These are phyloP conservation scores for Diarsia brunnea DNA, from an alignment of 2,888 invertebrate species.

Conservation along the genomic window DNA sequence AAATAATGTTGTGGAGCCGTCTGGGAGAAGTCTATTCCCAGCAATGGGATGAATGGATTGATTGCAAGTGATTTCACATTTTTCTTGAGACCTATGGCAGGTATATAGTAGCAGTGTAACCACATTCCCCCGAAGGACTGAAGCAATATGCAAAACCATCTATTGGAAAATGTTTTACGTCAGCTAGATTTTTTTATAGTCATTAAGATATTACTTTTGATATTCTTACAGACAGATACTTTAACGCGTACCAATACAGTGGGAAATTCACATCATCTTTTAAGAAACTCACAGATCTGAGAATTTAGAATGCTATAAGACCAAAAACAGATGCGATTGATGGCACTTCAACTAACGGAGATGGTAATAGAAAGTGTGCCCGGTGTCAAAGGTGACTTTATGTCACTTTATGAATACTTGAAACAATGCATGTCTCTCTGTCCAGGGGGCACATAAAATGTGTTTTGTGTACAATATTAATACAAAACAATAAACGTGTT, in stretches of 20 bases:
- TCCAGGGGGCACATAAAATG: conserved; percentile 54
- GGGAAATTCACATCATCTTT: neutral
- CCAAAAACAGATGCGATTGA: conserved; percentile 9
- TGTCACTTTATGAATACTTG: conserved; percentile 42
- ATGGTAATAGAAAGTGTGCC: conserved; percentile 30
- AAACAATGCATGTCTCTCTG: conserved; percentile 50
- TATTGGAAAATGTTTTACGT: neutral
- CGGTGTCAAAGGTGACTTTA: conserved; percentile 53
- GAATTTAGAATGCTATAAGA: neutral
- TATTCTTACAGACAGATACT: neutral
- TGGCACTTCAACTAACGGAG: neutral
- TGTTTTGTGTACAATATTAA: conserved; percentile 43
- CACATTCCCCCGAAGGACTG: neutral
- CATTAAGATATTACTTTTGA: neutral
- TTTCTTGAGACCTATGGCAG: no score
- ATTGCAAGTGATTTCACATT: neutral
- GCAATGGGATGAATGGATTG: neutral
- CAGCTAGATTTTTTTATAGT: neutral
- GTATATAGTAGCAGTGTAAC: neutral
- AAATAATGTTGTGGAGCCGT: neutral
- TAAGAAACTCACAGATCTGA: neutral
- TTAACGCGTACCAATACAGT: neutral
- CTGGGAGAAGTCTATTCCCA: neutral
- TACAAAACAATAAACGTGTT: conserved; percentile 50
- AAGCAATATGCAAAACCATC: no score